Conservation (phyloP, 2,888 invertebrate species). For the Hymenopus coronatus region DNA sequence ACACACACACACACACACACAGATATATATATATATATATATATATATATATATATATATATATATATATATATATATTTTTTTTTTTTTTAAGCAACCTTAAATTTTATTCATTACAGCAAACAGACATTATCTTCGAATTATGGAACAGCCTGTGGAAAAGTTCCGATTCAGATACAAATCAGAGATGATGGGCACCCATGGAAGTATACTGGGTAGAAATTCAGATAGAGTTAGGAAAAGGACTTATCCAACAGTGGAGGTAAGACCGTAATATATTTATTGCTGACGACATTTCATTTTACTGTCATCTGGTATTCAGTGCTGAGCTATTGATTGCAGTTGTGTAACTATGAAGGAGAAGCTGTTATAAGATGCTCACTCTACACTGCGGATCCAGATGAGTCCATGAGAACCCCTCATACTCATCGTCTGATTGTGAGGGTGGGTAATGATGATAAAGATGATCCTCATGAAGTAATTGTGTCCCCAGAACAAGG, state of each 20-base stretch:
- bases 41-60: too few relatives aligned
- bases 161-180: constrained; percentile 81
- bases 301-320: background rate
- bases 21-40: too few relatives aligned
- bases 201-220: constrained; percentile 71
- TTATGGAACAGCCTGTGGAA: constrained; percentile 72
- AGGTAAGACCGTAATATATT: constrained; percentile 49
- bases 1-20: too few relatives aligned
- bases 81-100: too few relatives aligned
- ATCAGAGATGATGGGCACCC: constrained; percentile 85
- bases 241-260: constrained; percentile 73
- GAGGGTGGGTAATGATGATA: constrained; percentile 53
- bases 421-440: constrained; percentile 72
- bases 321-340: constrained; percentile 26
- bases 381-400: constrained; percentile 58
- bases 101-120: background rate
- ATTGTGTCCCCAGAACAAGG: constrained; percentile 55
- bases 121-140: constrained; percentile 52
- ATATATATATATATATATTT: too few relatives aligned
- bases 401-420: constrained; percentile 54
- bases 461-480: constrained; percentile 66
- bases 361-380: constrained; percentile 67
- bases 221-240: constrained; percentile 57
- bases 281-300: background rate
- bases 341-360: constrained; percentile 55